Conservation (phyloP, 2,797 vertebrate species). For the Melopsittacus undulatus region DNA sequence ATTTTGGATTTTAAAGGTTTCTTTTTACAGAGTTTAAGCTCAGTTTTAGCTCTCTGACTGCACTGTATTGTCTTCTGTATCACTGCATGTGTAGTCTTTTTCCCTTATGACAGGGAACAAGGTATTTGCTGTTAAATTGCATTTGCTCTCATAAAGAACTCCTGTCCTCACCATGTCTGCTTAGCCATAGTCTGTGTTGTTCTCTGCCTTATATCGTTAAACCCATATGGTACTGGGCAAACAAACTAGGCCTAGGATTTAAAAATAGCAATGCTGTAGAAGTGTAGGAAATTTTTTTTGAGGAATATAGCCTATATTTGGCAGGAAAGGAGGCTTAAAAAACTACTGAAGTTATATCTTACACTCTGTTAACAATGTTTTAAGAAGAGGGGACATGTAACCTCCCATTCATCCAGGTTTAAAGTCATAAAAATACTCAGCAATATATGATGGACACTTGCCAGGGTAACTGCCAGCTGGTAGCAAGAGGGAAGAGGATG, state of each 20-base stretch:
- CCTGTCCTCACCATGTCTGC: not conserved
- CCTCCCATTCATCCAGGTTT: not conserved
- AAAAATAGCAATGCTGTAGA: not conserved
- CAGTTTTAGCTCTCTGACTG: not conserved
- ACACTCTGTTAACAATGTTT: not conserved
- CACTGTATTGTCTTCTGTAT: not conserved
- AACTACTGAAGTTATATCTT: not conserved
- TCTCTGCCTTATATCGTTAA: not conserved
- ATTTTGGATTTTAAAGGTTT: not conserved
- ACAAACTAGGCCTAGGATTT: not conserved
- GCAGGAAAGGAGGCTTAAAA: not conserved
- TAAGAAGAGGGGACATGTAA: rapidly evolving
- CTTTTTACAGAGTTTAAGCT: not conserved
- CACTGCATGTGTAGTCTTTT: not conserved
- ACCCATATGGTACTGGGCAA: not conserved
- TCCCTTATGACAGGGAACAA: not conserved
- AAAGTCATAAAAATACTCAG: not conserved
- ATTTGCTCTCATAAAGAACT: not conserved
- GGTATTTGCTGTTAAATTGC: not conserved
- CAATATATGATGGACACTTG: not conserved
- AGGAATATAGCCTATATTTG: not conserved
- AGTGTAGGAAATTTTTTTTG: not conserved
- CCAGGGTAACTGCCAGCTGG: not conserved
- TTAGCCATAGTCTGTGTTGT: not conserved
- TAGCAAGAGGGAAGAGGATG: not conserved